These are phyloP conservation scores for Catostylus mosaicus DNA, from an alignment of 30 jellyfish, hydroid and myxozoan species.

Conservation along the genomic window DNA sequence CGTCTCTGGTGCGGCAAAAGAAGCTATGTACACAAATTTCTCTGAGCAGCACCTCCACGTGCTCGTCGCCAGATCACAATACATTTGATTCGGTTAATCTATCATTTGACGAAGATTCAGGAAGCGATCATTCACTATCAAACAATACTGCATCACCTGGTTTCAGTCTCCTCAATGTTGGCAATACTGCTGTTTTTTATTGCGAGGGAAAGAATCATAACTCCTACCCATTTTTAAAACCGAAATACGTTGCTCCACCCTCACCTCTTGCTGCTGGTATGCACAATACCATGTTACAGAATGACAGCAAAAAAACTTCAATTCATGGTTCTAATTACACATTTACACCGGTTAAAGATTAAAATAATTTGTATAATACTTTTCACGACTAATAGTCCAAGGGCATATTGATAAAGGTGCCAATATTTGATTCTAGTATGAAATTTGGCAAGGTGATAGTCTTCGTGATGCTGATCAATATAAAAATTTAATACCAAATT, in stretches of 20 bases:
- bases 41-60: constrained; percentile 87
- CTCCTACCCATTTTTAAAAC: constrained; percentile 83
- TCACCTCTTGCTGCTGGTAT: constrained; percentile 99
- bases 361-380: background rate
- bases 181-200: constrained; percentile 42
- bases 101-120: constrained; percentile 91
- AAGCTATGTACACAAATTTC: constrained; percentile 73
- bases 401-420: too few species aligned
- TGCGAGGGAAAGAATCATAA: constrained; percentile 79
- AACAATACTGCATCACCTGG: constrained; percentile 39
- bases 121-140: constrained; percentile 74
- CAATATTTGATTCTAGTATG: too few species aligned
- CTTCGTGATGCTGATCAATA: too few species aligned
- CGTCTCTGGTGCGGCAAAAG: constrained; percentile 61
- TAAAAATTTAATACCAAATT: too few species aligned
- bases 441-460: too few species aligned
- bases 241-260: constrained; percentile 97
- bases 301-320: constrained; percentile 47
- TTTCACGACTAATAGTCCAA: too few species aligned
- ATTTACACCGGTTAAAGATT: constrained; percentile 91
- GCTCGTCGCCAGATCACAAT: constrained; percentile 91
- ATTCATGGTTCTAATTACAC: constrained; percentile 73
- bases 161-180: constrained; percentile 31
- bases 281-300: constrained; percentile 69
- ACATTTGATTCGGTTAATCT: constrained; percentile 62